Conservation (phyloP, 2,113 vertebrate species). For the Phalacrocorax brasilianus region DNA sequence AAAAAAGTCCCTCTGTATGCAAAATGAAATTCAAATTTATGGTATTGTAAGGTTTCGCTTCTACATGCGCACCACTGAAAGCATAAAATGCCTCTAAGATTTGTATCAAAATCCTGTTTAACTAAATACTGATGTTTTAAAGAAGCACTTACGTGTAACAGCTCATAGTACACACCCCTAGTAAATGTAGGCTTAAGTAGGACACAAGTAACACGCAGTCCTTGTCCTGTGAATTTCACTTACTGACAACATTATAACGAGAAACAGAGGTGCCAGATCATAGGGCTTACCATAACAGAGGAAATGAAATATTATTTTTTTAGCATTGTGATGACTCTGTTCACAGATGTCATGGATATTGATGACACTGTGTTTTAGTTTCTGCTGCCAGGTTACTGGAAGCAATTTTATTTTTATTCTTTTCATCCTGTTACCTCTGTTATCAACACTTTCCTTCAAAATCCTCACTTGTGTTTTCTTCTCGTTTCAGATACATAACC, state of each 20-base stretch:
- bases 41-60: neutral
- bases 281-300: slow-evolving; percentile 16
- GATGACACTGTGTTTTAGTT: slow-evolving; percentile 26
- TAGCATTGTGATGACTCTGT: slow-evolving; percentile 36
- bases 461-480: neutral
- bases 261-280: neutral
- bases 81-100: neutral
- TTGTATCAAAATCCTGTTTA: neutral
- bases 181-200: slow-evolving; percentile 6
- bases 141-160: neutral
- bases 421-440: slow-evolving; percentile 19
- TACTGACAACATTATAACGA: neutral
- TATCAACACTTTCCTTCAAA: slow-evolving; percentile 14
- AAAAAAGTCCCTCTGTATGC: neutral
- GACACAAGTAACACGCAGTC: neutral
- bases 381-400: slow-evolving; percentile 37
- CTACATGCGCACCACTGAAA: neutral
- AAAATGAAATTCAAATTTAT: neutral
- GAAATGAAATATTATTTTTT: slow-evolving; percentile 32
- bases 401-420: slow-evolving; percentile 51
- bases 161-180: neutral
- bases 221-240: slow-evolving; percentile 25
- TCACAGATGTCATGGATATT: slow-evolving; percentile 48
- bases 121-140: neutral
- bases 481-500: neutral